Conservation (phyloP, 2,113 vertebrate species). For the Opisthocomus hoazin region DNA sequence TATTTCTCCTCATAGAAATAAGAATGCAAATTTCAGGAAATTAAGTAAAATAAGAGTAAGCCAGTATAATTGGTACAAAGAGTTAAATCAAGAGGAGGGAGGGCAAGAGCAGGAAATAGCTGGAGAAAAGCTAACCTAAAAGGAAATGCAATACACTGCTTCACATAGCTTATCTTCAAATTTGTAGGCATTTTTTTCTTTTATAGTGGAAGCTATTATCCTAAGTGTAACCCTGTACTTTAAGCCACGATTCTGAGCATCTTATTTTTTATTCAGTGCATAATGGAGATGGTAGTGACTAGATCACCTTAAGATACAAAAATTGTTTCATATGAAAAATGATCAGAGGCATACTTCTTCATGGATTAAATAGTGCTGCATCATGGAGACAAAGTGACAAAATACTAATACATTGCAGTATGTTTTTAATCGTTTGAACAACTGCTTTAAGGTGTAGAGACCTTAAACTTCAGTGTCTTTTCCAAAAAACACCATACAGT, state of each 20-base stretch:
- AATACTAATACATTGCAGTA: not conserved
- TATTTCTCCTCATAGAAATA: not conserved
- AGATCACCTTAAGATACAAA: not conserved
- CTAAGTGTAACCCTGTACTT: not conserved
- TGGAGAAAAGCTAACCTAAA: not conserved
- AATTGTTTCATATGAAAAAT: not conserved
- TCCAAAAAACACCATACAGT: not conserved
- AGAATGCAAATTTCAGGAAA: not conserved
- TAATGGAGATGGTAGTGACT: not conserved
- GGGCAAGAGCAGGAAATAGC: not conserved
- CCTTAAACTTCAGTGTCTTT: not conserved
- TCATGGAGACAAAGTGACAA: rapidly evolving
- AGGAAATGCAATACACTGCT: not conserved
- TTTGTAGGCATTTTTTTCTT: not conserved
- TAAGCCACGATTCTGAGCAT: not conserved
- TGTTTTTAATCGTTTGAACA: not conserved
- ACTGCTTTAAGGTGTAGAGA: not conserved
- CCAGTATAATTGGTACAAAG: not conserved
- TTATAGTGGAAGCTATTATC: not conserved
- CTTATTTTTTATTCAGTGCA: not conserved
- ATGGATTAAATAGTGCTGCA: not conserved
- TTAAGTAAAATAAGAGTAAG: not conserved
- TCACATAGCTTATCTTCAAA: not conserved
- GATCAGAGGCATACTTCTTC: not conserved
- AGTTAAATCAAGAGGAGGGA: not conserved